These are phyloP conservation scores for Tribolium castaneum DNA, from an alignment of 1,140 invertebrate species.

Conservation along the genomic window DNA sequence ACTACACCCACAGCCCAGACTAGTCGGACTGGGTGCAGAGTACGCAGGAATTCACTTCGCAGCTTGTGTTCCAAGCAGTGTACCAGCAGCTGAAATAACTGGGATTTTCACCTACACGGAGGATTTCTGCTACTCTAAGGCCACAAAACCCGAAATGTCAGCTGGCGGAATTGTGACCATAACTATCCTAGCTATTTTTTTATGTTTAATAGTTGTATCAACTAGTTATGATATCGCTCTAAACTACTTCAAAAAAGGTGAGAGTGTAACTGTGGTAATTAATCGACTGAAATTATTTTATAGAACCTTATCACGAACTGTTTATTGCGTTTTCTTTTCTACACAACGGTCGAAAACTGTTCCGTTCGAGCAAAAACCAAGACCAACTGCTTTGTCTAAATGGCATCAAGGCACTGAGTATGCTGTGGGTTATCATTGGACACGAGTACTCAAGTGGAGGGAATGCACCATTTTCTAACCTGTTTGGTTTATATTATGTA, in stretches of 20 bases:
- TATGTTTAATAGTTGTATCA: not conserved
- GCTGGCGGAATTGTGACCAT: not conserved
- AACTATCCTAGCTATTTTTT: not conserved
- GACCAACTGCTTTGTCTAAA: slow-evolving; percentile 65
- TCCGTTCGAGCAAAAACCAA: not conserved
- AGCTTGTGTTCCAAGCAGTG: slow-evolving; percentile 6
- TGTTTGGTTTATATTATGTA: not conserved
- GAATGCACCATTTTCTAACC: not conserved
- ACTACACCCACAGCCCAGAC: not conserved
- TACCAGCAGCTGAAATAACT: not conserved
- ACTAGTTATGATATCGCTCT: slow-evolving; percentile 2
- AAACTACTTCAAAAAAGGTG: not conserved
- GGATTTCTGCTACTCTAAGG: slow-evolving; percentile 13
- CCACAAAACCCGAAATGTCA: not conserved
- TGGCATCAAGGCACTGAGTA: slow-evolving; percentile 67
- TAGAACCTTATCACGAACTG: slow-evolving; percentile 53
- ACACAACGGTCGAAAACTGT: slow-evolving; percentile 49
- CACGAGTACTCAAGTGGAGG: slow-evolving; percentile 57
- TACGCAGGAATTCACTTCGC: slow-evolving; percentile 11
- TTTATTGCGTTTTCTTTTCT: slow-evolving; percentile 49
- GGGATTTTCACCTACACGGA: not conserved
- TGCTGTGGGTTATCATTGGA: slow-evolving; percentile 68
- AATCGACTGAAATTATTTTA: not conserved
- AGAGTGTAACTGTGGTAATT: no score
- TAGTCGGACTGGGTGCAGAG: not conserved